A percentile compares a stretch with the other conserved stretches of the same genome.
phyloP scores from a whole-genome alignment of 92 coral and sea anemone genomes.

The Porites rus region DNA sequence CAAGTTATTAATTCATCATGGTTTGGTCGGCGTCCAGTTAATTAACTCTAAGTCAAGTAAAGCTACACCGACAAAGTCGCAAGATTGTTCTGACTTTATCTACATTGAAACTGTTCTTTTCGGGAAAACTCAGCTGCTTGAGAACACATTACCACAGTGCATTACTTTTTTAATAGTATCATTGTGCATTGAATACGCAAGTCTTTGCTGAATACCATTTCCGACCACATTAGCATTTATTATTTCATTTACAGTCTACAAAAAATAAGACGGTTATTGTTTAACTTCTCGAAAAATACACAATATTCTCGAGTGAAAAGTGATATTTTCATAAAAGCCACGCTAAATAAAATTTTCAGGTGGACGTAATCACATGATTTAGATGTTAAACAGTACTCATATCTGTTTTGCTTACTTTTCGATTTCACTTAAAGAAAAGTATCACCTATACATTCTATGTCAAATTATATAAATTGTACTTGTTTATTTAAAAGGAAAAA shows the following conservation, averaged over 20 bases:
- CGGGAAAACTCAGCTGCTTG: constrained; percentile 16
- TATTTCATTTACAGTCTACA: constrained; percentile 18
- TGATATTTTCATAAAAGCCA: background rate
- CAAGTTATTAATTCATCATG: constrained; percentile 1
- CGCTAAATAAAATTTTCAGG: constrained; percentile 24
- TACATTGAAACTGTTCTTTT: background rate
- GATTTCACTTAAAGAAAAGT: background rate
- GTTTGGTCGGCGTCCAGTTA: constrained; percentile 41
- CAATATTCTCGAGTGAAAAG: background rate
- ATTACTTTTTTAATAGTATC: background rate
- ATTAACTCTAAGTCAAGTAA: background rate
- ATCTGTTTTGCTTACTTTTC: background rate
- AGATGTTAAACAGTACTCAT: background rate
- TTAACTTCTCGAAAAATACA: constrained; percentile 4
- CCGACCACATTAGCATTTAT: background rate
- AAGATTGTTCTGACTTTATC: constrained; percentile 2
- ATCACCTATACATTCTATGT: background rate
- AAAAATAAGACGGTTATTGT: background rate
- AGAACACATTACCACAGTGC: background rate
- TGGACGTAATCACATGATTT: background rate
- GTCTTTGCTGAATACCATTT: background rate
- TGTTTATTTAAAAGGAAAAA: no score
- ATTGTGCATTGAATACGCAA: constrained; percentile 8
- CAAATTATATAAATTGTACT: no score
- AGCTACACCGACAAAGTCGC: constrained; percentile 2